These are phyloP conservation scores for Lasioglossum leucozonium DNA, from an alignment of 2,888 invertebrate genomes.

Conservation along the genomic window DNA sequence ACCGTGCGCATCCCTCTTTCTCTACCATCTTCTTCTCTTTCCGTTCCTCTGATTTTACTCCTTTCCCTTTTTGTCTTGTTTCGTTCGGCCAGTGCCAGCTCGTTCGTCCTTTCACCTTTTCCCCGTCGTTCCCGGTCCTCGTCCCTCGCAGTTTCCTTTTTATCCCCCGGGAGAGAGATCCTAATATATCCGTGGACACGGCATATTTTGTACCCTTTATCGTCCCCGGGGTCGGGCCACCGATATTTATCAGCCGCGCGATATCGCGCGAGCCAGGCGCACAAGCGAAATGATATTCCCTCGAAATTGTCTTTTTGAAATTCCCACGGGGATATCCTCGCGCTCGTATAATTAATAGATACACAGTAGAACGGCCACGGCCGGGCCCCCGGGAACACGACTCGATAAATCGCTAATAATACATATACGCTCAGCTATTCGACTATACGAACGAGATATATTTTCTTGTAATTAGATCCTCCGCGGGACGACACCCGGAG, in stretches of 20 bases:
- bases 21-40: not conserved
- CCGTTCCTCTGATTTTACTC: conserved; percentile 1
- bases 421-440: conserved; percentile 11
- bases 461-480: conserved; percentile 13
- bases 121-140: conserved; percentile 18
- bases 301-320: conserved; percentile 61
- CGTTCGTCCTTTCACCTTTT: conserved; percentile 29
- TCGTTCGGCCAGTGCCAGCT: not conserved
- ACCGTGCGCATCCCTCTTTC: conserved; percentile 35
- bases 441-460: not conserved
- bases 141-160: conserved; percentile 56
- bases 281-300: conserved; percentile 52
- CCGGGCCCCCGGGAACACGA: not conserved
- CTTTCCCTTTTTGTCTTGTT: conserved; percentile 10
- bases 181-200: conserved; percentile 71
- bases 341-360: conserved; percentile 66
- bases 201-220: conserved; percentile 72
- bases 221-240: conserved; percentile 57
- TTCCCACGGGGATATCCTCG: conserved; percentile 64
- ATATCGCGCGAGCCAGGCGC: conserved; percentile 54
- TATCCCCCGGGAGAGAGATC: conserved; percentile 54
- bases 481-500: not conserved
- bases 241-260: conserved; percentile 68
- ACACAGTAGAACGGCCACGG: conserved; percentile 7
- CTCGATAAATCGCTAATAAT: conserved; percentile 3